phyloP scores from a whole-genome alignment of 2,888 invertebrate genomes.

The Sinodicranocentrus sp. region DNA sequence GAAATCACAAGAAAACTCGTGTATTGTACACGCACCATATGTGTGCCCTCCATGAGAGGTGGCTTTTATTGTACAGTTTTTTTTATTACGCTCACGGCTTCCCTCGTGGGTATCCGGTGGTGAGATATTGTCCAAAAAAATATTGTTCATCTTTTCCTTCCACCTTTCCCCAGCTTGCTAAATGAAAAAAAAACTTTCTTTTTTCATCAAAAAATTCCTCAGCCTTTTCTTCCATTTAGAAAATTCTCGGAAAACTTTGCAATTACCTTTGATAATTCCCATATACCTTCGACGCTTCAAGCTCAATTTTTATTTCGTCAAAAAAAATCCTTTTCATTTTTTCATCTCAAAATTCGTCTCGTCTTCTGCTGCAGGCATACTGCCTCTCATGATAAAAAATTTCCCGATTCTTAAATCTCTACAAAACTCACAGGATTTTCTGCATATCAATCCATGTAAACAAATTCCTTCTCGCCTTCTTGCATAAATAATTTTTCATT shows the following conservation, averaged over 20 bases:
- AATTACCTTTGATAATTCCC: slow-evolving; percentile 47
- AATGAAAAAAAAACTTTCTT: slow-evolving; percentile 12
- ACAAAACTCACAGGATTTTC: slow-evolving; percentile 41
- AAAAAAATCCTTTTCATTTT: slow-evolving; percentile 5
- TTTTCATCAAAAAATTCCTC: slow-evolving; percentile 18
- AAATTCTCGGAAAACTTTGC: slow-evolving; percentile 60
- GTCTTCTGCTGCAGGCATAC: slow-evolving; percentile 17
- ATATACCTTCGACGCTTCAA: too few species aligned
- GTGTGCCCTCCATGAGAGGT: too few species aligned
- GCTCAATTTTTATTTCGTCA: too few species aligned
- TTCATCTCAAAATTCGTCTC: slow-evolving; percentile 18
- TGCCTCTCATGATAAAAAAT: too few species aligned
- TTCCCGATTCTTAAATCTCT: too few species aligned
- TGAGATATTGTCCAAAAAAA: too few species aligned
- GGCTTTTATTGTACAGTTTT: too few species aligned
- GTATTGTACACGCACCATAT: too few species aligned
- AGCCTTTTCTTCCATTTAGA: not conserved
- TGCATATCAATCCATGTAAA: slow-evolving; percentile 66
- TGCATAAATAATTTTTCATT: not conserved
- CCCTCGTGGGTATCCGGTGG: too few species aligned
- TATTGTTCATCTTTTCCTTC: not conserved
- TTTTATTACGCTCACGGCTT: too few species aligned
- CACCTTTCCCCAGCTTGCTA: slow-evolving; percentile 21
- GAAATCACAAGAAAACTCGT: too few species aligned
- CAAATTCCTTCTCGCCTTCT: slow-evolving; percentile 50